phyloP scores from a whole-genome alignment of 2,888 invertebrate species.

The Dicranocentrus wangi region DNA sequence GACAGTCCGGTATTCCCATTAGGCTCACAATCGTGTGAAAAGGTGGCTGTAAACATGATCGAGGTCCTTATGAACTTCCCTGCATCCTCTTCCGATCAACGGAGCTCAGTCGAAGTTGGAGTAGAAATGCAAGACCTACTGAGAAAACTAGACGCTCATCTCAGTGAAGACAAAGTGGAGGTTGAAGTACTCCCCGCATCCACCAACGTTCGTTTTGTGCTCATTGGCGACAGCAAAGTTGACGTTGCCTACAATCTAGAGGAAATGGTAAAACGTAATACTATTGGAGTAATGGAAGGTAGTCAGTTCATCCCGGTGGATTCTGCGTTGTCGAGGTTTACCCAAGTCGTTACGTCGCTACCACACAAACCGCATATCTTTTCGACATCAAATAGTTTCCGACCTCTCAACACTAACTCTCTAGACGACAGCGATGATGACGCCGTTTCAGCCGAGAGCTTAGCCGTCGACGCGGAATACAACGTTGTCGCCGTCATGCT shows the following conservation, averaged over 20 bases:
- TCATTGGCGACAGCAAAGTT: constrained; percentile 84
- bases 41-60: constrained; percentile 84
- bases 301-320: constrained; percentile 64
- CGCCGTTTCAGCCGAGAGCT: constrained; percentile 67
- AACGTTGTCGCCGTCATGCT: constrained; percentile 68
- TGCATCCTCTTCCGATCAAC: constrained; percentile 42
- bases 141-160: constrained; percentile 57
- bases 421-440: constrained; percentile 57
- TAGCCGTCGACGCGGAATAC: constrained; percentile 64
- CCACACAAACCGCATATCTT: constrained; percentile 19
- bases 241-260: constrained; percentile 87
- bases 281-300: constrained; percentile 68
- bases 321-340: constrained; percentile 65
- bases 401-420: constrained; percentile 12
- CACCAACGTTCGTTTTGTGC: constrained; percentile 76
- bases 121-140: constrained; percentile 70
- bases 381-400: constrained; percentile 3
- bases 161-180: constrained; percentile 74
- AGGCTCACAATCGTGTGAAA: constrained; percentile 79
- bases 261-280: constrained; percentile 75
- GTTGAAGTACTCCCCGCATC: constrained; percentile 77
- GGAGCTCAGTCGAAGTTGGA: constrained; percentile 68
- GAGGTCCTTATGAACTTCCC: constrained; percentile 83
- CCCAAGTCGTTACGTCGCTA: constrained; percentile 34
- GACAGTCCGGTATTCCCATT: constrained; percentile 76